These are phyloP conservation scores for Drepana arcuata DNA, from an alignment of 1,140 invertebrate species.

Conservation along the genomic window DNA sequence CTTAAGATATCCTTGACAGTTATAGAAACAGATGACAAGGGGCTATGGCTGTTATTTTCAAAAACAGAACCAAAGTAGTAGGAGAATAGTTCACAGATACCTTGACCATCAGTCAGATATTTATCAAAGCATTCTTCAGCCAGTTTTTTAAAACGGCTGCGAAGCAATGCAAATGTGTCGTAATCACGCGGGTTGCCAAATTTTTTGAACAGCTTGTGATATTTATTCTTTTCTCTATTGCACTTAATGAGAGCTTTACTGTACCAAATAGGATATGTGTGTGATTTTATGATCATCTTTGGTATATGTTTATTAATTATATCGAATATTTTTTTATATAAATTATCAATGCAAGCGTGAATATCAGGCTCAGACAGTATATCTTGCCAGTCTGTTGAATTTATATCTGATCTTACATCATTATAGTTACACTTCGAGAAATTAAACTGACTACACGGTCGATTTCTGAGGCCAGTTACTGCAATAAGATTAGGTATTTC, in stretches of 20 bases:
- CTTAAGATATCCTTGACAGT: background rate
- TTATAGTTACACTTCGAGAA: slow-evolving; percentile 5
- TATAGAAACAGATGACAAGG: background rate
- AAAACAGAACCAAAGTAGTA: slow-evolving; percentile 5
- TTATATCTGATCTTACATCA: slow-evolving; percentile 1
- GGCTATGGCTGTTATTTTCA: background rate
- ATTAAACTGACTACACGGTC: background rate
- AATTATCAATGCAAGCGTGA: background rate
- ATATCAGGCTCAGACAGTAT: slow-evolving; percentile 2
- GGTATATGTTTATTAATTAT: slow-evolving; percentile 3
- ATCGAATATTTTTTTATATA: slow-evolving; percentile 3
- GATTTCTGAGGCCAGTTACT: background rate
- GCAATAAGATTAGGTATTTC: background rate
- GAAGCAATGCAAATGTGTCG: slow-evolving; percentile 2
- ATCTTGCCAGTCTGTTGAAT: slow-evolving; percentile 1
- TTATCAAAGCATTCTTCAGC: slow-evolving; percentile 1
- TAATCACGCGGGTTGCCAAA: slow-evolving; percentile 9
- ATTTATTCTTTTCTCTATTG: slow-evolving; percentile 6
- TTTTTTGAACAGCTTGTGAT: slow-evolving; percentile 7
- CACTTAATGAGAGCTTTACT: slow-evolving; percentile 2
- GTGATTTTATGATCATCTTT: background rate
- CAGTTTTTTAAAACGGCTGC: slow-evolving; percentile 2
- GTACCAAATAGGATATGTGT: slow-evolving; percentile 5
- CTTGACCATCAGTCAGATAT: background rate
- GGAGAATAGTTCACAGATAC: slow-evolving; percentile 6